Evolutionary conservation across 2,113 vertebrate species (phyloP), one percentile per base, ranked within the genome.

Genomic region (Dipodomys ordii): DNA sequence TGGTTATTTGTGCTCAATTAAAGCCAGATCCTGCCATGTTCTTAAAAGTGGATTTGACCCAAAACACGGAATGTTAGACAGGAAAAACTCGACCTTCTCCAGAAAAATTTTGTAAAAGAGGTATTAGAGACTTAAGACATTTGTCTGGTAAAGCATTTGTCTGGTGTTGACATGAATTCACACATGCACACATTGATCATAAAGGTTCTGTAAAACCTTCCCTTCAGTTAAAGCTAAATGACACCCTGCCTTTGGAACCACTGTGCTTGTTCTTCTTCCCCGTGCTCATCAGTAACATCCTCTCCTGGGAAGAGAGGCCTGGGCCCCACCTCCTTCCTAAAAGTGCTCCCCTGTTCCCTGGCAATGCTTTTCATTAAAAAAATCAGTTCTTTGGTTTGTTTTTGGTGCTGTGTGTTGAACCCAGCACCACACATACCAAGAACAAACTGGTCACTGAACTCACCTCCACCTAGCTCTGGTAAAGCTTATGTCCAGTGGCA

Each of bases 21-120:
- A 88, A 91, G 46, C 9, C 69, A 87, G 39, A 57, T 46, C 2
- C 23, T 82, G 2, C 23, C 4, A 22, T 69, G 76, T 64, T 91
- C 16, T 90, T 73, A n/a, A 57, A 57, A 92, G 22, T 89, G 32
- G 44, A 35, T 88, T 65, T 79, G 15, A 71, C 2, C 72, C 88
- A 35, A 88, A 60, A 22, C 64, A 74, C 12, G 1, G 30, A 74
- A 5, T n/a, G 0, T 92, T 35, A 91, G 18, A 22, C 4, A 88
- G n/a, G 6, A 86, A 28, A 91, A 86, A 4, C 69, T 7, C 35
- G 79, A 35, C 1, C 4, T 83, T 30, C 3, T 73, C 46, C 46
- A 91, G n/a, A 87, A 93, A 68, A 72, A 49, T 30, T 35, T 44
- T 30, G 20, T 93, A 25, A 77, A 91, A 80, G 72, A 30, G 27